A percentile compares a stretch with the other conserved stretches of the same genome.
Conservation (phyloP, 2,113 vertebrate genomes). For the Eretmochelys imbricata region DNA sequence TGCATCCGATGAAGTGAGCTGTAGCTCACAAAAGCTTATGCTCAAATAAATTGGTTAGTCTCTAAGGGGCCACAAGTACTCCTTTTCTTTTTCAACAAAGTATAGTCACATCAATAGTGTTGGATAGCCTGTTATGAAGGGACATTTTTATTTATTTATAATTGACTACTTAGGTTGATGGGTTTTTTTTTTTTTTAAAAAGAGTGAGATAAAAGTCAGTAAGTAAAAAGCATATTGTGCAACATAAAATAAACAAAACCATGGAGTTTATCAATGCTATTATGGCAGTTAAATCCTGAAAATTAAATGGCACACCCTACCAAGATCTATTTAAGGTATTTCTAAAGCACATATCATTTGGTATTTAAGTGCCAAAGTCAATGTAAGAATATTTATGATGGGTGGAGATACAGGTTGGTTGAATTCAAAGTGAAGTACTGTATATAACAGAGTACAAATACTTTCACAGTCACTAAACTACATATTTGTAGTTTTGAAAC, state of each 20-base stretch:
- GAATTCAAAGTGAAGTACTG: conserved; percentile 19
- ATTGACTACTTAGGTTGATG: neutral
- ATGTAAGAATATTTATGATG: conserved; percentile 52
- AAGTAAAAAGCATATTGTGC: neutral
- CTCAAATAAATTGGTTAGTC: no score
- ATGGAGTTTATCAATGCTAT: neutral
- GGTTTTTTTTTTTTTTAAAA: neutral
- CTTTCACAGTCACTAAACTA: neutral
- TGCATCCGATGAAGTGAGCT: no score
- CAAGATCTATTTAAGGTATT: conserved; percentile 27
- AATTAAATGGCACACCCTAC: conserved; percentile 41
- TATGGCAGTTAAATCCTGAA: conserved; percentile 27
- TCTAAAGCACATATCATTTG: conserved; percentile 18
- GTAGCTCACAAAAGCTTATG: no score
- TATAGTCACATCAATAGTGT: neutral
- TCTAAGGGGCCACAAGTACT: no score
- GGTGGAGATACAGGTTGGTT: conserved; percentile 31
- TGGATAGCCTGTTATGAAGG: neutral
- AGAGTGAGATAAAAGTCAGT: neutral
- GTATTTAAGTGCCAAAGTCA: conserved; percentile 55
- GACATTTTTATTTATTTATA: neutral
- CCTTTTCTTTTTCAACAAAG: no score
- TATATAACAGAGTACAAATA: neutral
- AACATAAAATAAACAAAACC: conserved; percentile 32
- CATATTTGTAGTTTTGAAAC: neutral